These are phyloP conservation scores for Xylocopa sonorina DNA, from an alignment of 1,140 invertebrate genomes.

Conservation along the genomic window DNA sequence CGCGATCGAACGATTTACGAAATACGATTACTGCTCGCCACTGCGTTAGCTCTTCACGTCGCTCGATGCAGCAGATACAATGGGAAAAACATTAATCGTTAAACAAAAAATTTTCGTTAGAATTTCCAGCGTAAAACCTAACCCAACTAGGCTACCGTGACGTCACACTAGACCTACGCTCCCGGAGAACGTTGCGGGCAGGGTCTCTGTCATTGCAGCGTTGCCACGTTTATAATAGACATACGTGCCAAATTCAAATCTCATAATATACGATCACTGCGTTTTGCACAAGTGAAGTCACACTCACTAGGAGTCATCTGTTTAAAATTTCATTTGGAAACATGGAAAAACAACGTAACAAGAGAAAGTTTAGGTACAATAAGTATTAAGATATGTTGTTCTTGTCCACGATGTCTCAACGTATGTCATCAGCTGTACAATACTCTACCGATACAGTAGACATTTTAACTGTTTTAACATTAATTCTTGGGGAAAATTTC, in stretches of 20 bases:
- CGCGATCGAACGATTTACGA: slow-evolving; percentile 78
- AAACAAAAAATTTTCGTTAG: slow-evolving; percentile 86
- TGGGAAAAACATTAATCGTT: slow-evolving; percentile 84
- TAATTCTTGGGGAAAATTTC: not conserved
- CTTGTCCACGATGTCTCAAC: too few relatives aligned
- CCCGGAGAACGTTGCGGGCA: slow-evolving; percentile 46
- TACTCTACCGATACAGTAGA: not conserved
- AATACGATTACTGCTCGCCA: slow-evolving; percentile 64
- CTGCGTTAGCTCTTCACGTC: slow-evolving; percentile 50
- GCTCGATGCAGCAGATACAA: slow-evolving; percentile 71
- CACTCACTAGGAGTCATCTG: not conserved
- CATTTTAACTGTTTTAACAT: not conserved
- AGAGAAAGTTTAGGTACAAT: too few relatives aligned
- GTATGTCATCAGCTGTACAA: too few relatives aligned
- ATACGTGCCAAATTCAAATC: slow-evolving; percentile 47
- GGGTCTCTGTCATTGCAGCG: slow-evolving; percentile 44
- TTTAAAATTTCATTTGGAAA: not conserved
- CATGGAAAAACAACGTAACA: not conserved
- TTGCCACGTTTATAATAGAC: slow-evolving; percentile 24
- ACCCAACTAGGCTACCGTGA: slow-evolving; percentile 88
- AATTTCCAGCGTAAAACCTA: slow-evolving; percentile 87
- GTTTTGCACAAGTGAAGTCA: not conserved
- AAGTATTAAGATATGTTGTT: too few relatives aligned
- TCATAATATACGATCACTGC: not conserved
- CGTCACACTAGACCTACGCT: slow-evolving; percentile 83